Conservation (phyloP, 2,888 invertebrate genomes). For the Eumacrocentrus americanus region DNA sequence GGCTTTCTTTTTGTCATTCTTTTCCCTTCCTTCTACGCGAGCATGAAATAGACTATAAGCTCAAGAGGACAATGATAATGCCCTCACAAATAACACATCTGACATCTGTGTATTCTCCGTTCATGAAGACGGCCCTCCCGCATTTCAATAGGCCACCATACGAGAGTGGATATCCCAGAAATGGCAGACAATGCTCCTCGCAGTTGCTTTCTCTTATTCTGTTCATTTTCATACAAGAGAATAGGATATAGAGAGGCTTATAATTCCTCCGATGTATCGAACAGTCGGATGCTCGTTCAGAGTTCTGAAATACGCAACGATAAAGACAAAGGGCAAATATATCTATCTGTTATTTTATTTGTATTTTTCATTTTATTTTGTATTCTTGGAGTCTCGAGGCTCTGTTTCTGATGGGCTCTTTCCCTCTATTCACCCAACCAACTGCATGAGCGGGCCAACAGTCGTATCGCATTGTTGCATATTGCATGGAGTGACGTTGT, state of each 20-base stretch:
- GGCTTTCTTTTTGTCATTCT: no score
- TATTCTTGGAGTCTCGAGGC: constrained; percentile 8
- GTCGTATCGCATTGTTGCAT: constrained; percentile 52
- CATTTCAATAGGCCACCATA: constrained; percentile 36
- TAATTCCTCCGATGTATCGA: no score
- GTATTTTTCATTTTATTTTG: no score
- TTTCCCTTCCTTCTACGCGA: neutral
- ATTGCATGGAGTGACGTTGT: constrained; percentile 57
- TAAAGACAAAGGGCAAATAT: constrained; percentile 27
- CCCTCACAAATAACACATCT: constrained; percentile 20
- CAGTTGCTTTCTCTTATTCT: constrained; percentile 34
- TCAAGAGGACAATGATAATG: constrained; percentile 12
- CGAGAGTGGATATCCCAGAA: constrained; percentile 32
- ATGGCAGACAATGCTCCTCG: constrained; percentile 40
- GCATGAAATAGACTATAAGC: no score
- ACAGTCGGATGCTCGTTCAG: no score
- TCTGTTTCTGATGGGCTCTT: constrained; percentile 14
- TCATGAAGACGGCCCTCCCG: constrained; percentile 34
- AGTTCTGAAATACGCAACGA: constrained; percentile 13
- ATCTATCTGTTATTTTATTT: constrained; percentile 19
- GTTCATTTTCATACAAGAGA: constrained; percentile 29
- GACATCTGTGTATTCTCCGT: constrained; percentile 9
- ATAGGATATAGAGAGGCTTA: no score
- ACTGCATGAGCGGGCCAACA: constrained; percentile 18
- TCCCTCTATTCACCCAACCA: constrained; percentile 24